Evolutionary conservation across 1,140 invertebrate species (phyloP).

Genomic region (Apolygus lucorum): DNA sequence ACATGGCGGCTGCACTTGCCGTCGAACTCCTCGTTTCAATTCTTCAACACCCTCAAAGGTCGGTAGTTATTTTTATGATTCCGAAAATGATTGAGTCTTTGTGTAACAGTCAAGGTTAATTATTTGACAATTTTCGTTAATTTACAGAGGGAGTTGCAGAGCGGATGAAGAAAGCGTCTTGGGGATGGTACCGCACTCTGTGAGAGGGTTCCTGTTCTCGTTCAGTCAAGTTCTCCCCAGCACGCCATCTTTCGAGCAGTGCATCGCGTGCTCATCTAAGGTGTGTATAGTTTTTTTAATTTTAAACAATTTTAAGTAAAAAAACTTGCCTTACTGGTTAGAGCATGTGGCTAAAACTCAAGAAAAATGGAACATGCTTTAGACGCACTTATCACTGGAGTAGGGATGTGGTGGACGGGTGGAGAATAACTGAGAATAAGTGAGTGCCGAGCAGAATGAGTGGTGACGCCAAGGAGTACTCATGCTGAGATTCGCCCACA

Average conservation of each 20-base stretch:
- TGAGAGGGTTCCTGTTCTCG: conserved; percentile 78
- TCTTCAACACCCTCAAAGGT: conserved; percentile 74
- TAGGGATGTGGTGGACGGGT: not conserved
- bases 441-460: too few relatives aligned
- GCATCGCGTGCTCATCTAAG: conserved; percentile 76
- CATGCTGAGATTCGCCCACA: too few relatives aligned
- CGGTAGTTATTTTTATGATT: too few relatives aligned
- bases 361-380: too few relatives aligned
- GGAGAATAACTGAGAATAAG: not conserved
- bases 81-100: too few relatives aligned
- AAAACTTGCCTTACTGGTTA: too few relatives aligned
- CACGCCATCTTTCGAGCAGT: conserved; percentile 74
- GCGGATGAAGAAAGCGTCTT: conserved; percentile 52
- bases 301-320: not conserved
- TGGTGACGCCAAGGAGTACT: too few relatives aligned
- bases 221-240: conserved; percentile 74
- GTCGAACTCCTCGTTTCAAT: conserved; percentile 84
- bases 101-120: too few relatives aligned
- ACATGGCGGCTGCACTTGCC: conserved; percentile 80
- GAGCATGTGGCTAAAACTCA: too few relatives aligned
- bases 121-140: not conserved
- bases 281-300: conserved; percentile 36
- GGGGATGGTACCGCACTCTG: conserved; percentile 86
- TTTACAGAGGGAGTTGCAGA: conserved; percentile 38
- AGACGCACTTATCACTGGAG: not conserved